These are phyloP conservation scores for Hypothenemus hampei DNA, from an alignment of 1,140 invertebrate species.

Conservation along the genomic window DNA sequence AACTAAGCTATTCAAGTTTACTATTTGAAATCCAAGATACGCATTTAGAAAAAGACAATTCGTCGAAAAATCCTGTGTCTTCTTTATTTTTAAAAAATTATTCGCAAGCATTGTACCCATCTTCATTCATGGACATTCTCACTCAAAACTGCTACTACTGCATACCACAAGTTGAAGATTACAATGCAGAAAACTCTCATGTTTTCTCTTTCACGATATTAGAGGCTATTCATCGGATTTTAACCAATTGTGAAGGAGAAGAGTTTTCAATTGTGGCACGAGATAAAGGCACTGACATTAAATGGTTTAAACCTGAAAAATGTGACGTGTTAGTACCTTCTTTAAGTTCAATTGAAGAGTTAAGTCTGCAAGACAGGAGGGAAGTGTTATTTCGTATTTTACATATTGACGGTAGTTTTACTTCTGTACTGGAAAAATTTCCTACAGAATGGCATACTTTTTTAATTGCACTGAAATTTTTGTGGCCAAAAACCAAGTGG, in stretches of 20 bases:
- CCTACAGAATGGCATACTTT: constrained; percentile 59
- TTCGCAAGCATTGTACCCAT: constrained; percentile 53
- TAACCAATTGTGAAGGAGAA: constrained; percentile 34
- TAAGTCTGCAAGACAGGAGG: constrained; percentile 33
- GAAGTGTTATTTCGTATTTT: constrained; percentile 49
- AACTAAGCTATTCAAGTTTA: constrained; percentile 18
- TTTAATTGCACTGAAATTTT: constrained; percentile 60
- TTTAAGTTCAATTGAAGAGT: constrained; percentile 43
- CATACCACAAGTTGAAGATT: constrained; percentile 69
- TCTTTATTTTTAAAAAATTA: constrained; percentile 62
- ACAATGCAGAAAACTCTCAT: constrained; percentile 54
- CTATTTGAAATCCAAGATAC: constrained; percentile 30
- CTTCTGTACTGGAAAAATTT: constrained; percentile 47
- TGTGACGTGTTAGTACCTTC: constrained; percentile 41
- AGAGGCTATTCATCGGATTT: constrained; percentile 58
- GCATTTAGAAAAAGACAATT: constrained; percentile 16
- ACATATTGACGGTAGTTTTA: constrained; percentile 40
- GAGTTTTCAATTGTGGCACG: constrained; percentile 44
- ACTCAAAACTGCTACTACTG: constrained; percentile 61
- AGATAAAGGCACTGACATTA: constrained; percentile 41
- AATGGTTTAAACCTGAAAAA: constrained; percentile 35
- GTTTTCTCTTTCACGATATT: constrained; percentile 59
- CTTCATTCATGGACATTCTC: constrained; percentile 63
- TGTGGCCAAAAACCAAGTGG: constrained; percentile 53
- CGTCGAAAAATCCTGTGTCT: constrained; percentile 46